phyloP scores from a whole-genome alignment of 1,140 invertebrate species.

The Drosophila kikkawai region DNA sequence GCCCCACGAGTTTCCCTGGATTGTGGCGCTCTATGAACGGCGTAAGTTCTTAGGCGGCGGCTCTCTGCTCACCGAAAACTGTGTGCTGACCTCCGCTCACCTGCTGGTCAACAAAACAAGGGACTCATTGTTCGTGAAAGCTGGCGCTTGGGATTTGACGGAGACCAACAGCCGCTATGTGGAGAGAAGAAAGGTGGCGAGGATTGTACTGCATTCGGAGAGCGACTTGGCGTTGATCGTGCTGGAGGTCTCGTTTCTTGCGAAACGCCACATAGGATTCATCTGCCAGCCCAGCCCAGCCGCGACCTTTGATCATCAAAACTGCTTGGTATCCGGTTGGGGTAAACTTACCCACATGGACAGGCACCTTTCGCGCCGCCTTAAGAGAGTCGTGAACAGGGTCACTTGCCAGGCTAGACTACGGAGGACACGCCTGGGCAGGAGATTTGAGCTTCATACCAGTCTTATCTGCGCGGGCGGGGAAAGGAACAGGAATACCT shows the following conservation, averaged over 20 bases:
- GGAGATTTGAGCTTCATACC: slow-evolving; percentile 84
- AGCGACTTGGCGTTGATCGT: slow-evolving; percentile 7
- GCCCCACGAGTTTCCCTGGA: slow-evolving; percentile 12
- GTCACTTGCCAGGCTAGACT: slow-evolving; percentile 84
- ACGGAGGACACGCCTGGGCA: slow-evolving; percentile 84
- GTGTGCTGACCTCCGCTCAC: slow-evolving; percentile 7
- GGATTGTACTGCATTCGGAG: slow-evolving; percentile 5
- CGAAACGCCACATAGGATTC: background rate
- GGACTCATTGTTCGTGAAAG: background rate
- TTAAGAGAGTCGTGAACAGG: slow-evolving; percentile 87
- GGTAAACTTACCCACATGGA: background rate
- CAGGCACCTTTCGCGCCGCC: slow-evolving; percentile 38
- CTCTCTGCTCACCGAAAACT: slow-evolving; percentile 15
- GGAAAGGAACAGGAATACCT: slow-evolving; percentile 89
- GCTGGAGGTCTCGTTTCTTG: background rate
- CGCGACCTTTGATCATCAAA: background rate
- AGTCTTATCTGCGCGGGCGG: slow-evolving; percentile 87
- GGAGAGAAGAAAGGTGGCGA: background rate
- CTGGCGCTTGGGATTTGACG: slow-evolving; percentile 6
- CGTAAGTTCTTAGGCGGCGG: background rate
- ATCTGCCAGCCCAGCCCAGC: slow-evolving; percentile 9
- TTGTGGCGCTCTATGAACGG: slow-evolving; percentile 1
- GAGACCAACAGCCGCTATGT: background rate
- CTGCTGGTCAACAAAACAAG: background rate
- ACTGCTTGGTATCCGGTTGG: slow-evolving; percentile 26